Conservation (phyloP, 2,888 invertebrate species). For the Dynastes maya region DNA sequence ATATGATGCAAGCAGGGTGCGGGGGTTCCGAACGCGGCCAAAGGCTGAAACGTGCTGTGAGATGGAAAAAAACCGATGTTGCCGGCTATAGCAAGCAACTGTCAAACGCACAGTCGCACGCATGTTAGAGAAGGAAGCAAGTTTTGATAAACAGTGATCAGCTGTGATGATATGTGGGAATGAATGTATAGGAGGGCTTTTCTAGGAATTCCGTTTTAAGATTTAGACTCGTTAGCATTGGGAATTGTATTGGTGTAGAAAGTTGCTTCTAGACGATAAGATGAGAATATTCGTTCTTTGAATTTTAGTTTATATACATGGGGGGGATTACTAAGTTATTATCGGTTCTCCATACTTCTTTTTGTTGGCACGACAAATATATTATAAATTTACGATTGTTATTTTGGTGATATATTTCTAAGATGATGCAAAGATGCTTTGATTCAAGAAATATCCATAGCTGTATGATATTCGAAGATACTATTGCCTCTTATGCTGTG, state of each 20-base stretch:
- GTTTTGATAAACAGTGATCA: constrained; percentile 43
- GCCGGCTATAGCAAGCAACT: constrained; percentile 39
- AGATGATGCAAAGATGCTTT: too few species aligned
- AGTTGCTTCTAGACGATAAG: too few species aligned
- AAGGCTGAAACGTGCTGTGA: constrained; percentile 21
- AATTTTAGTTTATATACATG: not conserved
- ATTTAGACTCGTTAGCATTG: not conserved
- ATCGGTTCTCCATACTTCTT: too few species aligned
- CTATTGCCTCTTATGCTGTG: too few species aligned
- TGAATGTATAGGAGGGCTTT: not conserved
- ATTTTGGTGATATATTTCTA: too few species aligned
- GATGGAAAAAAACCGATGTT: constrained; percentile 22
- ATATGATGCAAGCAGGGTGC: constrained; percentile 9
- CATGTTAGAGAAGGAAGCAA: constrained; percentile 31
- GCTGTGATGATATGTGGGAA: constrained; percentile 31
- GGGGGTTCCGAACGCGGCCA: constrained; percentile 9
- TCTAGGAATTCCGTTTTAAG: constrained; percentile 4
- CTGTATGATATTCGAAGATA: too few species aligned
- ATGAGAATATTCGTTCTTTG: too few species aligned
- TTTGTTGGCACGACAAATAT: too few species aligned
- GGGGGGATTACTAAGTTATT: too few species aligned
- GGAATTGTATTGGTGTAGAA: not conserved
- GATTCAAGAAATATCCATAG: too few species aligned
- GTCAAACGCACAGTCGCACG: constrained; percentile 41
- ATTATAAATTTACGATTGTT: too few species aligned